A percentile compares a stretch with the other conserved stretches of the same genome.
These are phyloP conservation scores for Akabosia matsudoensis DNA, from an alignment of 1,140 invertebrate species.

Conservation along the genomic window DNA sequence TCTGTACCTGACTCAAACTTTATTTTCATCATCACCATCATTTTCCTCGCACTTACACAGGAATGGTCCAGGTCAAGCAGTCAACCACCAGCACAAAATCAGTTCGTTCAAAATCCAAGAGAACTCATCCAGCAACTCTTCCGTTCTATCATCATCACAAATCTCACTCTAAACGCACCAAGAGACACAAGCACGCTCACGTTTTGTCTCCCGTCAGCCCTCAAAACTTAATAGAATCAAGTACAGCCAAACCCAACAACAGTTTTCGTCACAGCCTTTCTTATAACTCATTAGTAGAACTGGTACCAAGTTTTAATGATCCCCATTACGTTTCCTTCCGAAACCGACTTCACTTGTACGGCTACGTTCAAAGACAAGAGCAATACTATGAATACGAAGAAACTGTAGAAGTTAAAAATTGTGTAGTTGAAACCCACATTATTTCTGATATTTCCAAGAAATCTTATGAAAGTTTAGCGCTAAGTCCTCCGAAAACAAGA, in stretches of 20 bases:
- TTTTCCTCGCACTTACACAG: conserved; percentile 20
- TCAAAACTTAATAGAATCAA: background rate
- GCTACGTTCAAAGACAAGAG: background rate
- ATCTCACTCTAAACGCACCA: background rate
- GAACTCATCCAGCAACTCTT: too few species aligned
- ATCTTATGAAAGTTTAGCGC: background rate
- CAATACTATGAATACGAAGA: background rate
- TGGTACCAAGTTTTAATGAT: background rate
- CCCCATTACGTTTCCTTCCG: background rate
- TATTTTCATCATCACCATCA: conserved; percentile 14
- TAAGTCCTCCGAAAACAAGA: background rate
- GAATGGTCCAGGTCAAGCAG: conserved; percentile 22
- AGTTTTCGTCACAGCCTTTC: background rate
- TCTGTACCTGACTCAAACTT: conserved; percentile 25
- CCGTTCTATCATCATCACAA: too few species aligned
- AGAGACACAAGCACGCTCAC: background rate
- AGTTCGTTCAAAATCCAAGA: background rate
- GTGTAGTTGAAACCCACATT: too few species aligned
- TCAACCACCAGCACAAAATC: background rate
- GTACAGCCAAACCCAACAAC: background rate
- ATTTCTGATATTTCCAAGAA: background rate
- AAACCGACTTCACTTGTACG: conserved; percentile 1
- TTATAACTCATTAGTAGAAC: background rate
- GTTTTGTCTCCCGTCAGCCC: background rate
- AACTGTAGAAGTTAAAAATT: too few species aligned